Base-by-base conservation (phyloP, 2,888 invertebrate genomes). In the Eubasilissa splendida region DNA sequence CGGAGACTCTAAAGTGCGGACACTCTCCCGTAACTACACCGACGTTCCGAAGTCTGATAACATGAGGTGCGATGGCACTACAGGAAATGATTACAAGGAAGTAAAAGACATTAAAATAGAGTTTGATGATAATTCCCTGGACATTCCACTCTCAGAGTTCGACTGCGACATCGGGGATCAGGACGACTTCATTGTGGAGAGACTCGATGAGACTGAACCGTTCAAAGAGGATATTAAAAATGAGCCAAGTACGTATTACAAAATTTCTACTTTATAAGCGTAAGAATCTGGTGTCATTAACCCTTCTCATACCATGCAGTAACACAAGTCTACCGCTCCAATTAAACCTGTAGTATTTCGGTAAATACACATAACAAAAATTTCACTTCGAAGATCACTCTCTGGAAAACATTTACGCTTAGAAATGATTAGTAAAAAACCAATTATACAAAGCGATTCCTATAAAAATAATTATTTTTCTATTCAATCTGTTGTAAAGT, bases 81-180 rank as follows among this genome's bases (percentile, higher is more conserved):
- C 65, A n/a, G 65, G 31, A 42, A 58, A 58, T 8, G n/a, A 58
- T 50, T 68, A 31, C n/a, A 77, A 77, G 58, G 79, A 73, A 14
- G 79, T 60, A n/a, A 79, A 79, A n/a, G 56, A 22, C n/a, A 79
- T 79, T 14, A 79, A 79, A 22, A 7, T 63, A 42, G 79, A 79
- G 52, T 77, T 10, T 59, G 77, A 77, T 42, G 77, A 75, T 14
- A 11, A 54, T 52, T 52, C 54, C 7, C 5, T 76, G 22, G 76
- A 65, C 31, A 3, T 54, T 12, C 76, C 59, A 0, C 11, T 76
- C 9, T 52, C 22, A 33, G 76, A 31, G 2, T 53, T 73, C 7
- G 71, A 73, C 56, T 73, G 71, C 8, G 71, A 73, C 22, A 70
- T 70, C 1, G 71, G 56, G 11, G 58, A 58, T 56, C 33, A 73